Evolutionary conservation across 2,888 invertebrate genomes (phyloP), one percentile per base, ranked within the genome.

Genomic region (Liposcelis brunnea): DNA sequence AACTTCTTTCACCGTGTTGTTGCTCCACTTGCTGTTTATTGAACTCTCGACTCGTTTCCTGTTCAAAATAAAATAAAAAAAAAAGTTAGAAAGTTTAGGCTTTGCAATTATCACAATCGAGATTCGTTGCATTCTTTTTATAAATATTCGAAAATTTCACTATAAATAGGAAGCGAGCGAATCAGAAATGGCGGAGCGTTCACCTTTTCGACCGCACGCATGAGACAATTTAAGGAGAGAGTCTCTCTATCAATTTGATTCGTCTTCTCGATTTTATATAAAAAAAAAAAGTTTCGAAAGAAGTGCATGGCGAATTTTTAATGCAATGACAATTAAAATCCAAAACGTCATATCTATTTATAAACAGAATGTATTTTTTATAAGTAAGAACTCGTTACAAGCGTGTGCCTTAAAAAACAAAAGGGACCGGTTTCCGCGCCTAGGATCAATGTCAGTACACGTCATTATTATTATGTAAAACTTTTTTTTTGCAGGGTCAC

Each of bases 401-500:
- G 10, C 15, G 7, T 35, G 35, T 14, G 35, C 35, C 16, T 15
- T 35, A 35, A 35, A 35, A 14, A 32, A n/a, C n/a, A n/a, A n/a
- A 35, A 35, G 10, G 35, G 16, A 35, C 35, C 4, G 35, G 35
- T 35, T 35, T n/a, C n/a, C n/a, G n/a, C n/a, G n/a, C n/a, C 35
- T 14, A 35, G 35, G 35, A 14, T 35, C 35, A 16, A 35, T 35
- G 16, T 35, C 15, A 35, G 35, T 35, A 16, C 10, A 35, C 16
- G 16, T 15, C 35, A 35, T 15, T 35, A 15, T 6, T 14, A 7
- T 35, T 15, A 35, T 7, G 35, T 35, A 16, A 35, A 35, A 10
- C 16, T 35, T 35, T 7, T 35, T 35, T 35, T 15, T 35, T 35
- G 11, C 57, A 73, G 71, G 73, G 71, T 15, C 71, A 74, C 56